phyloP scores from a whole-genome alignment of 2,888 invertebrate species.

The Fragum fragum region DNA sequence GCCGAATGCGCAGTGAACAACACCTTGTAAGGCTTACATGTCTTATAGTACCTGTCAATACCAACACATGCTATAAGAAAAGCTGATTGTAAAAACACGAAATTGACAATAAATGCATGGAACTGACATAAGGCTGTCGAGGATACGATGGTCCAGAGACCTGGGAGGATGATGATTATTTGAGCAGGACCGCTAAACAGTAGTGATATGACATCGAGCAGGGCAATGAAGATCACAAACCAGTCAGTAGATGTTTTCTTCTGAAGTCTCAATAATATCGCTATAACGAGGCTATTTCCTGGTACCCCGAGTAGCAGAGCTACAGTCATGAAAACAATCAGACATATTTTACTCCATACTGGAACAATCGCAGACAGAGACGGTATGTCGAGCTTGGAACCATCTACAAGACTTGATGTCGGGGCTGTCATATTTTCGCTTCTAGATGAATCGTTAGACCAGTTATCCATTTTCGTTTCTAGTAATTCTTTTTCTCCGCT shows the following conservation, averaged over 20 bases:
- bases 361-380: neutral
- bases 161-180: neutral
- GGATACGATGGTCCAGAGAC: neutral
- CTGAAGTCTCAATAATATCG: neutral
- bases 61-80: constrained; percentile 14
- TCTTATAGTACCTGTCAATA: constrained; percentile 1
- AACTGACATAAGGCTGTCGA: neutral
- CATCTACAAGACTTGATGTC: no score
- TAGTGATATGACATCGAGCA: neutral
- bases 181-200: neutral
- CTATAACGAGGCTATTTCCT: neutral
- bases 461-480: no score
- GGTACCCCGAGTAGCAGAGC: neutral
- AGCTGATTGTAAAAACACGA: constrained; percentile 4
- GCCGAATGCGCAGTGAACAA: neutral
- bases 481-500: no score
- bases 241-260: constrained; percentile 4
- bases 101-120: neutral
- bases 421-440: no score
- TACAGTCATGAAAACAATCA: neutral
- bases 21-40: neutral
- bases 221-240: constrained; percentile 9
- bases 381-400: no score
- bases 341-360: neutral
- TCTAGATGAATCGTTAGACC: no score